Conservation (phyloP, 1,140 invertebrate genomes). For the Camponotus floridanus region DNA sequence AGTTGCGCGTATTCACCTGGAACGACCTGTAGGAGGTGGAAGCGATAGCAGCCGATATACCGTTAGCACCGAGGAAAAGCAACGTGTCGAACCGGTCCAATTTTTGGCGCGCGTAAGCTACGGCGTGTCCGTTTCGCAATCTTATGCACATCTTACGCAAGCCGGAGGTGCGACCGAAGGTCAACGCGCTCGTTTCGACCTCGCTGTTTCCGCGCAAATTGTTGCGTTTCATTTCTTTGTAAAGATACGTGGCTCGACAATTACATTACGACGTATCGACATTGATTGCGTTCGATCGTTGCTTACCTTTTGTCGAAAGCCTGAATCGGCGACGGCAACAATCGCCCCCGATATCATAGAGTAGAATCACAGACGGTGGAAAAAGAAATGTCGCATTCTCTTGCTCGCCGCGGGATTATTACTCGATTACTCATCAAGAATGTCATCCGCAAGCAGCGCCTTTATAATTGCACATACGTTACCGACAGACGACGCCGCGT, state of each 20-base stretch:
- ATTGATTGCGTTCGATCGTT: too few relatives aligned
- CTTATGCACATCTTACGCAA: slow-evolving; percentile 56
- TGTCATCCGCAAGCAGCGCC: slow-evolving; percentile 6
- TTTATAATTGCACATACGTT: slow-evolving; percentile 57
- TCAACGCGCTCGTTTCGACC: slow-evolving; percentile 37
- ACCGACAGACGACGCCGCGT: slow-evolving; percentile 45
- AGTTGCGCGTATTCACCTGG: slow-evolving; percentile 62
- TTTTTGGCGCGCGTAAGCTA: slow-evolving; percentile 65
- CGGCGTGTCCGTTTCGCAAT: slow-evolving; percentile 53
- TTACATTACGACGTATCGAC: too few relatives aligned
- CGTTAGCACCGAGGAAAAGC: slow-evolving; percentile 65
- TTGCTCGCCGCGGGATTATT: not conserved
- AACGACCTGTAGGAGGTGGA: slow-evolving; percentile 59
- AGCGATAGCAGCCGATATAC: slow-evolving; percentile 63
- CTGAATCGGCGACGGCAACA: not conserved
- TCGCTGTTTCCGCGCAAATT: not conserved
- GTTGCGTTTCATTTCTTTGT: not conserved
- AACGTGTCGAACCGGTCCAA: slow-evolving; percentile 71
- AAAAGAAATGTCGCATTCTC: slow-evolving; percentile 30
- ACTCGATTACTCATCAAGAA: slow-evolving; percentile 34
- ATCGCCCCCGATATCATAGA: not conserved
- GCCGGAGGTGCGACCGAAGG: slow-evolving; percentile 26
- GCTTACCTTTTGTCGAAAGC: not conserved
- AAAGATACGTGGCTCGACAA: too few relatives aligned
- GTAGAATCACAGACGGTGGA: not conserved